phyloP scores from a whole-genome alignment of 2,797 vertebrate genomes.

The Eidolon dupreanum region DNA sequence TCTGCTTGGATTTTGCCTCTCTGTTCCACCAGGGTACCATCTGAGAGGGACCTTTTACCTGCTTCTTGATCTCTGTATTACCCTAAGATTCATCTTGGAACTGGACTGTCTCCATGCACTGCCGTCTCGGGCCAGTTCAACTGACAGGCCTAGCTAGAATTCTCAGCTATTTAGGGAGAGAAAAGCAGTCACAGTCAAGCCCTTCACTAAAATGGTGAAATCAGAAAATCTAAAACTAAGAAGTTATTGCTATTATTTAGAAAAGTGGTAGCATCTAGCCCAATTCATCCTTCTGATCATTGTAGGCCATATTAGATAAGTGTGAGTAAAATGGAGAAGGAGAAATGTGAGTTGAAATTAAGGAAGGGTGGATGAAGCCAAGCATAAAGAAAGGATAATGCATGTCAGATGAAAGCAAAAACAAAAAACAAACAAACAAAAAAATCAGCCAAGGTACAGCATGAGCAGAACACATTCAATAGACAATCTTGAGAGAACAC shows the following conservation, averaged over 20 bases:
- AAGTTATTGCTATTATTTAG: not conserved
- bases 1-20: not conserved
- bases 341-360: conserved; percentile 29
- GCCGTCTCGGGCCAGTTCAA: not conserved
- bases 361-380: conserved; percentile 13
- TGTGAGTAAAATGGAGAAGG: not conserved
- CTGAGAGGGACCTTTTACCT: not conserved
- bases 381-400: not conserved
- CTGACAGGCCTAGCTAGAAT: not conserved
- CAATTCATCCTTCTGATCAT: conserved; percentile 12
- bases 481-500: not conserved
- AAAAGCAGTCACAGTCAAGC: not conserved
- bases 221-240: conserved; percentile 21
- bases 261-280: not conserved
- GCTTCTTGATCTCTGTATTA: not conserved
- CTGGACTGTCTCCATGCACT: not conserved
- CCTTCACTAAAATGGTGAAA: not conserved
- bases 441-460: not conserved
- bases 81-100: not conserved
- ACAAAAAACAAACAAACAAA: not conserved
- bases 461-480: not conserved
- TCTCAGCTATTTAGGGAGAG: not conserved
- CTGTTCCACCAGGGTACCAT: not conserved
- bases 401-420: conserved; percentile 2
- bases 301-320: not conserved